Evolutionary conservation across 2,113 vertebrate genomes (phyloP), one percentile per base, ranked within the genome.

Genomic region (Aegypius monachus): DNA sequence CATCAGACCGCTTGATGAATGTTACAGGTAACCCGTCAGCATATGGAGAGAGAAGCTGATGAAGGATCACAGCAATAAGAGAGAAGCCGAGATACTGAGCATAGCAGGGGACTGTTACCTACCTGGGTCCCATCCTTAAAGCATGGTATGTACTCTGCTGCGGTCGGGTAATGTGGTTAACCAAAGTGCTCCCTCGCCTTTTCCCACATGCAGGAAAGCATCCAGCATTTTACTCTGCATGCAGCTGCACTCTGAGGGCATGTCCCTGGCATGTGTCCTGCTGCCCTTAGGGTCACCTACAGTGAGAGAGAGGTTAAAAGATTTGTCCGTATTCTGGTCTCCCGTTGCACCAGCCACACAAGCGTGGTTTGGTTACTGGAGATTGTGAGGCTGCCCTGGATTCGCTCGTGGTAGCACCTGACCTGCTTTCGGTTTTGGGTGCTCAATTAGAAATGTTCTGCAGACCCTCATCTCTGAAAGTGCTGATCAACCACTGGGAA

Each of bases 331-430:
- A 29, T 59, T 47, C 16, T 59, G 50, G 5, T 80, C 20, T 56
- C 45, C 11, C 1, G 7, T 58, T 43, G 61, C 11, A 20, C 11
- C 8, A 8, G 16, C n/a, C 34, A 3, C 40, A 6, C 12, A 3
- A 52, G 29, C 0, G 2, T 36, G 59, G 25, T 6, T 42, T 66
- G 6, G 1, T 4, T 29, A 1, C 5, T 56, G 48, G 45, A 29
- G 52, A 4, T 2, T 0, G 3, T 10, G 47, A 17, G 23, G 1
- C 88, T 45, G 67, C 67, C 20, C 58, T 50, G 53, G 23, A 4
- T 7, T 77, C 2, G 0, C 47, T 23, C 12, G 16, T 11, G 61
- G 61, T 50, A 71, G 34, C 2, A 0, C 77, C 31, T 18, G 66
- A 26, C 12, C 31, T 43, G 15, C 55, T 55, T 13, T 43, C 2